phyloP scores from a whole-genome alignment of 2,888 invertebrate species.

The Timema podura region DNA sequence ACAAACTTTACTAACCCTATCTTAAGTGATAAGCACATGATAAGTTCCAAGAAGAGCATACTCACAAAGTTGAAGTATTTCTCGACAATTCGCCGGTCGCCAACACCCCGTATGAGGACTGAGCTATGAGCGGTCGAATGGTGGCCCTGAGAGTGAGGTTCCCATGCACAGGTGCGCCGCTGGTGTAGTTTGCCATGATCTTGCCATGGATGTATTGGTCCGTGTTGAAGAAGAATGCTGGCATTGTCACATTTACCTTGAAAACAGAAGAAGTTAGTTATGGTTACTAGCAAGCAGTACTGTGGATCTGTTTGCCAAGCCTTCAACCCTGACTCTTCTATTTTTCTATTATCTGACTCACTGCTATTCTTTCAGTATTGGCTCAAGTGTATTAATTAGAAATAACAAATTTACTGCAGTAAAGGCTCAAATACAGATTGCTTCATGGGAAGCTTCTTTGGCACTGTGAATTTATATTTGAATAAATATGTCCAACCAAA shows the following conservation, averaged over 20 bases:
- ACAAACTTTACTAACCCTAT: conserved; percentile 27
- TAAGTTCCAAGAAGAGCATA: neutral
- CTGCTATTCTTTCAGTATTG: no score
- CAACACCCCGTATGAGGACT: conserved; percentile 33
- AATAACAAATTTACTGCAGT: no score
- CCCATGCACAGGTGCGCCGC: conserved; percentile 84
- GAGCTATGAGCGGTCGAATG: conserved; percentile 45
- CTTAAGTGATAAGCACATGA: conserved; percentile 5
- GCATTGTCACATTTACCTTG: conserved; percentile 90
- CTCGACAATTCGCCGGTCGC: conserved; percentile 50
- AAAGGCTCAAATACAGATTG: no score
- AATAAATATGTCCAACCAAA: no score
- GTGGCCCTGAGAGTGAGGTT: conserved; percentile 83
- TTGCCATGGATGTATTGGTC: conserved; percentile 79
- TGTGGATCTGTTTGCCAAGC: no score
- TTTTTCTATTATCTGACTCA: no score
- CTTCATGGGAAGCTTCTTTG: no score
- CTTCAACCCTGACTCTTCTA: no score
- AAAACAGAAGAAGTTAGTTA: no score
- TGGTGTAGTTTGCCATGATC: conserved; percentile 93
- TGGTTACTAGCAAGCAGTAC: no score
- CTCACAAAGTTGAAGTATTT: conserved; percentile 65
- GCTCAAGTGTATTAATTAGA: no score
- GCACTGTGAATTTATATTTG: no score
- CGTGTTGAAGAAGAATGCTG: conserved; percentile 87